phyloP scores from a whole-genome alignment of 2,888 invertebrate genomes.

The Monopis laevigella region DNA sequence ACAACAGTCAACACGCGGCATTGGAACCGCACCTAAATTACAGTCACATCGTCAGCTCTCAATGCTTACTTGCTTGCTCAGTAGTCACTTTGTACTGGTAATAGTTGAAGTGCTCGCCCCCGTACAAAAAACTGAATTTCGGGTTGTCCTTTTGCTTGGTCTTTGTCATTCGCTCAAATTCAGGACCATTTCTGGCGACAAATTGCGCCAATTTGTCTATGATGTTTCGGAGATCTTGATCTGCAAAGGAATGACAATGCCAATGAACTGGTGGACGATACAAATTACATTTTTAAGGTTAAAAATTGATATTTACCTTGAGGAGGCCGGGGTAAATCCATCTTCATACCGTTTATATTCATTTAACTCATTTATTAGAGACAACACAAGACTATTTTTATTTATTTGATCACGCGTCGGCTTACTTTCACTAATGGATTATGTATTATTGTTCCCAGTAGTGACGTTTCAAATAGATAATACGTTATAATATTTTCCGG shows the following conservation, averaged over 20 bases:
- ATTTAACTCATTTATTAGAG: too few relatives aligned
- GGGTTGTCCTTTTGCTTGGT: slow-evolving; percentile 98
- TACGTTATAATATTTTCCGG: too few relatives aligned
- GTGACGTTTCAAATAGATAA: too few relatives aligned
- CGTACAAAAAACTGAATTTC: slow-evolving; percentile 96
- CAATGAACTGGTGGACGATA: background rate
- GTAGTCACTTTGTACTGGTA: slow-evolving; percentile 96
- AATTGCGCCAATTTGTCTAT: slow-evolving; percentile 99
- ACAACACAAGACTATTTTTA: too few relatives aligned
- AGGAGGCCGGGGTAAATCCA: slow-evolving; percentile 67
- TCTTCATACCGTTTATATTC: slow-evolving; percentile 21
- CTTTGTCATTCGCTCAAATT: slow-evolving; percentile 99
- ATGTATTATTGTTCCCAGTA: too few relatives aligned
- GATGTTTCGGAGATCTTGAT: slow-evolving; percentile 94
- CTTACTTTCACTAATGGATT: too few relatives aligned
- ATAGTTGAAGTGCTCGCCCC: slow-evolving; percentile 95
- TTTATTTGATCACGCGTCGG: too few relatives aligned
- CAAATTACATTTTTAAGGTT: background rate
- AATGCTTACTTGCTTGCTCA: slow-evolving; percentile 90
- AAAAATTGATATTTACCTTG: slow-evolving; percentile 54
- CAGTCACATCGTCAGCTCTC: slow-evolving; percentile 30
- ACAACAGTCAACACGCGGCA: slow-evolving; percentile 47
- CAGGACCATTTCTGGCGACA: slow-evolving; percentile 99
- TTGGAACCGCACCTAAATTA: slow-evolving; percentile 17
- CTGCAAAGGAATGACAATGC: slow-evolving; percentile 54